Percentiles rank a stretch among this genome's conserved stretches.
Conservation (phyloP, 2,888 invertebrate genomes). For the Eupithecia subumbrata region DNA sequence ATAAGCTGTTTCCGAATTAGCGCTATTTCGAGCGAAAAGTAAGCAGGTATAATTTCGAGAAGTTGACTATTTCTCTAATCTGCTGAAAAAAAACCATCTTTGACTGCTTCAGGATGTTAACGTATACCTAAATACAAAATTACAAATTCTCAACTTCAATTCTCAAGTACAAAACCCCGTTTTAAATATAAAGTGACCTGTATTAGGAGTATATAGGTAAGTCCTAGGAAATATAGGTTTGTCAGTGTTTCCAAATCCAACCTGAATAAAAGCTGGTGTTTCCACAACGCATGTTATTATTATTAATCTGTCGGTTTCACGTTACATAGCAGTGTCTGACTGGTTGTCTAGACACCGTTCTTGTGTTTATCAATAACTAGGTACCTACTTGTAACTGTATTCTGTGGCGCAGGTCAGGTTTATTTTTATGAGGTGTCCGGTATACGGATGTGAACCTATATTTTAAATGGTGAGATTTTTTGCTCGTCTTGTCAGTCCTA, state of each 20-base stretch:
- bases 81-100: too few relatives aligned
- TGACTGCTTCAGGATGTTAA: too few relatives aligned
- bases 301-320: slow-evolving; percentile 23
- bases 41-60: too few relatives aligned
- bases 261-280: not conserved
- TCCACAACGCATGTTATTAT: not conserved
- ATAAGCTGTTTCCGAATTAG: not conserved
- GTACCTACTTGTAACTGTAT: not conserved
- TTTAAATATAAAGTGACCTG: too few relatives aligned
- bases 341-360: slow-evolving; percentile 51
- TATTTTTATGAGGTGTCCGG: slow-evolving; percentile 4
- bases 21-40: too few relatives aligned
- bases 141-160: too few relatives aligned
- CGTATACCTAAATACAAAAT: too few relatives aligned
- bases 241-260: not conserved
- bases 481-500: not conserved
- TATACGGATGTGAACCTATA: not conserved
- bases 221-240: too few relatives aligned
- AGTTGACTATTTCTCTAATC: too few relatives aligned
- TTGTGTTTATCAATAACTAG: slow-evolving; percentile 26
- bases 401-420: slow-evolving; percentile 15
- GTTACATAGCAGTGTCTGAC: slow-evolving; percentile 48
- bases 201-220: too few relatives aligned
- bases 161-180: too few relatives aligned
- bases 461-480: not conserved